Conservation (phyloP, 2,888 invertebrate species). For the Caradrina kadenii region DNA sequence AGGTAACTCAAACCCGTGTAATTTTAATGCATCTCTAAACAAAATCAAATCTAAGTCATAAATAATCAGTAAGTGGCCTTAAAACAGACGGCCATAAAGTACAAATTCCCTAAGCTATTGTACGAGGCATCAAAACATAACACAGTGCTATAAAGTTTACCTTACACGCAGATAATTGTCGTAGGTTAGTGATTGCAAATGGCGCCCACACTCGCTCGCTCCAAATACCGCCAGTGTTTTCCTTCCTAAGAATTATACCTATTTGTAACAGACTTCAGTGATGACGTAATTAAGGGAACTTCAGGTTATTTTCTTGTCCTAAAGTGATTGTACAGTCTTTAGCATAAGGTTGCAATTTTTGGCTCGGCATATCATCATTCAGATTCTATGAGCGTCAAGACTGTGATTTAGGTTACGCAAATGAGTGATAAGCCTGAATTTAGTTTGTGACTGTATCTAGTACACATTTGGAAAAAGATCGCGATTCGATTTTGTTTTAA, state of each 20-base stretch:
- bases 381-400: neutral
- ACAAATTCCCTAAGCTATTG: neutral
- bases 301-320: neutral
- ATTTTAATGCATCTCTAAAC: no score
- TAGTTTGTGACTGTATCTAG: no score
- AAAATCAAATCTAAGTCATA: no score
- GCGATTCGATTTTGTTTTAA: no score
- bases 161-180: constrained; percentile 41
- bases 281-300: constrained; percentile 22
- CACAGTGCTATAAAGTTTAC: neutral
- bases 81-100: no score
- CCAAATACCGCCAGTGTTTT: constrained; percentile 34
- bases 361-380: no score
- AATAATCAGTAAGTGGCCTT: no score
- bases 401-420: neutral
- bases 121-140: constrained; percentile 6
- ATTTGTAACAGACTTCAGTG: constrained; percentile 30
- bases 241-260: constrained; percentile 28
- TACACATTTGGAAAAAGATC: no score
- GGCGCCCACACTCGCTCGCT: constrained; percentile 24
- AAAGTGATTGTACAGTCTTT: constrained; percentile 9
- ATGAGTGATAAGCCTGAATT: neutral
- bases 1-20: no score
- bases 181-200: constrained; percentile 51
- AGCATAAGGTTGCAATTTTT: constrained; percentile 15